Percentiles rank a stretch among this genome's conserved stretches.
Conservation (phyloP, 2,113 vertebrate species). For the Pica pica region DNA sequence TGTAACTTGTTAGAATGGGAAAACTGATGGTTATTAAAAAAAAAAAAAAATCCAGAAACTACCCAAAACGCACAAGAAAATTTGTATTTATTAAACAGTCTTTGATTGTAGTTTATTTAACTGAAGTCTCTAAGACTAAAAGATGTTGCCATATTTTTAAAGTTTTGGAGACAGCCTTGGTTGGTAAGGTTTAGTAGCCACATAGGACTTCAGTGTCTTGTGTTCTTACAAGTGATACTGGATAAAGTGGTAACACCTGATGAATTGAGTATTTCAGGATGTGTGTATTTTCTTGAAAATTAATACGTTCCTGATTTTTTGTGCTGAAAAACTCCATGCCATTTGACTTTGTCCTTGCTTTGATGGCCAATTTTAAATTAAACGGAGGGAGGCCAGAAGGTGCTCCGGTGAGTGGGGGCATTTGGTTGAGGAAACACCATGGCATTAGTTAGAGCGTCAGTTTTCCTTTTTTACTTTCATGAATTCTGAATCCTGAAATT, state of each 20-base stretch:
- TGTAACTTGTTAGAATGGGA: neutral
- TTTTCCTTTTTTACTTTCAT: fast-evolving
- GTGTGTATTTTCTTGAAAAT: neutral
- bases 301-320: neutral
- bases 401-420: fast-evolving
- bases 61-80: fast-evolving
- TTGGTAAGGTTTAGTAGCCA: neutral
- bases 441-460: fast-evolving
- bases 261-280: neutral
- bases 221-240: fast-evolving
- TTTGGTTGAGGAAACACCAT: neutral
- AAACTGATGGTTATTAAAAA: neutral
- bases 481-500: neutral
- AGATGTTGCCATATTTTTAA: fast-evolving
- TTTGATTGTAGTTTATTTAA: neutral
- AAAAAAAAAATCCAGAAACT: neutral
- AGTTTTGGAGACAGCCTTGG: neutral
- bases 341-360: neutral
- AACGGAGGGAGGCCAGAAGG: fast-evolving
- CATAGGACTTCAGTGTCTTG: fast-evolving
- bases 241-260: neutral
- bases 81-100: fast-evolving
- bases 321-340: neutral
- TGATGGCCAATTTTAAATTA: neutral
- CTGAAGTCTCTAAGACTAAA: no score